These are phyloP conservation scores for Opisthocomus hoazin DNA, from an alignment of 2,113 vertebrate genomes.

Conservation along the genomic window DNA sequence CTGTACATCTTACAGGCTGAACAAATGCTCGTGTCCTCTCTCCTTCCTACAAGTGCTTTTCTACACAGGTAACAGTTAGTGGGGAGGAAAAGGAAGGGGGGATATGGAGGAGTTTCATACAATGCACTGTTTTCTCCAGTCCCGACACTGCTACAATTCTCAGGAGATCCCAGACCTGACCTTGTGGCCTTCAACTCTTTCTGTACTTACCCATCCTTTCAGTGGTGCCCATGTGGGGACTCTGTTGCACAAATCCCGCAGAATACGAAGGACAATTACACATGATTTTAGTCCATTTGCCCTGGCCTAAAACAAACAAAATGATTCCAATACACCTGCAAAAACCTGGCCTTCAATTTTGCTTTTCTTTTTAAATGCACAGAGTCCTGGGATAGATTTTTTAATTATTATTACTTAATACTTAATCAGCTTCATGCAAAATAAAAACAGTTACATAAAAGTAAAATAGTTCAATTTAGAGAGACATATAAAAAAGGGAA, in stretches of 20 bases:
- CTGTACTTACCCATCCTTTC: slow-evolving; percentile 96
- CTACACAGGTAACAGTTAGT: neutral
- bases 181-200: neutral
- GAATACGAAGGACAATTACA: slow-evolving; percentile 97
- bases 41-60: neutral
- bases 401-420: slow-evolving; percentile 52
- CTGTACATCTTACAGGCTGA: neutral
- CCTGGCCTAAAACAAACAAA: slow-evolving; percentile 89
- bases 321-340: slow-evolving; percentile 68
- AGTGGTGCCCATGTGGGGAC: slow-evolving; percentile 94
- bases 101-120: neutral
- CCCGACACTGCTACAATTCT: neutral
- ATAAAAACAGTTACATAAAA: slow-evolving; percentile 35
- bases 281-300: slow-evolving; percentile 99
- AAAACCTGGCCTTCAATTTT: slow-evolving; percentile 41
- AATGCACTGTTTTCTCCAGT: neutral
- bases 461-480: slow-evolving; percentile 41
- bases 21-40: neutral
- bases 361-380: slow-evolving; percentile 63
- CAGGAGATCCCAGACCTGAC: neutral
- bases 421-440: slow-evolving; percentile 70
- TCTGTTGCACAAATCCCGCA: slow-evolving; percentile 98
- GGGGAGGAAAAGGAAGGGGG: neutral
- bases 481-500: slow-evolving; percentile 61
- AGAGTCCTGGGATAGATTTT: slow-evolving; percentile 56